A percentile compares a stretch with the other conserved stretches of the same genome.
phyloP scores from a whole-genome alignment of 2,797 vertebrate genomes.

The Hapalemur alaotrensis region DNA sequence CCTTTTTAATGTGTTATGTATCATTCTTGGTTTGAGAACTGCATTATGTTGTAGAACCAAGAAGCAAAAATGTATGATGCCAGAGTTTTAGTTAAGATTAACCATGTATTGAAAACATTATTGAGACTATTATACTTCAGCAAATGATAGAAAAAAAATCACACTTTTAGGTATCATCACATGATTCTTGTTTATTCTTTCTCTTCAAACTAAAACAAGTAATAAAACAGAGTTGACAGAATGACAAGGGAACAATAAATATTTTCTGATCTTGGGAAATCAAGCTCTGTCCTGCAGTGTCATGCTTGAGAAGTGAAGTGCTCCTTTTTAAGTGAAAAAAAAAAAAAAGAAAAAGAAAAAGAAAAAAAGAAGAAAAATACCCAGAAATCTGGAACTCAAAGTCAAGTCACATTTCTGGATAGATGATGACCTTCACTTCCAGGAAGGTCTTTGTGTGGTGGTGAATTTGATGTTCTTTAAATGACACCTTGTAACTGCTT shows the following conservation, averaged over 20 bases:
- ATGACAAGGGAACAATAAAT: conserved; percentile 54
- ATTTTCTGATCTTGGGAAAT: conserved; percentile 63
- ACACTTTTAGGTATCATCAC: background rate
- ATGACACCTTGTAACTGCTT: conserved; percentile 26
- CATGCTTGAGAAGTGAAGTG: conserved; percentile 19
- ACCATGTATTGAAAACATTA: background rate
- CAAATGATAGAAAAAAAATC: background rate
- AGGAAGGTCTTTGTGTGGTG: background rate
- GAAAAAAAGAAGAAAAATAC: background rate
- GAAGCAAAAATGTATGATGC: background rate
- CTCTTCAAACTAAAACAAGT: conserved; percentile 14
- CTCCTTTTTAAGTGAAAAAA: background rate
- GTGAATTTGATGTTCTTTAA: conserved; percentile 49
- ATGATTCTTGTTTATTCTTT: background rate
- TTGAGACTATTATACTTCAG: background rate
- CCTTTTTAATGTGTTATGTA: background rate
- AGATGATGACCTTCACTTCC: background rate
- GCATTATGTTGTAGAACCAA: background rate
- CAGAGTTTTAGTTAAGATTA: background rate
- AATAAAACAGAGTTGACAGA: conserved; percentile 22
- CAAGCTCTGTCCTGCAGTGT: background rate
- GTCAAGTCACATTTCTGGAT: conserved; percentile 50
- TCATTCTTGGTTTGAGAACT: background rate
- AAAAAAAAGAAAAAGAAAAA: background rate
- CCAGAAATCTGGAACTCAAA: conserved; percentile 50